Evolutionary conservation across 2,113 vertebrate genomes (phyloP).

Genomic region (Entelurus aequoreus): DNA sequence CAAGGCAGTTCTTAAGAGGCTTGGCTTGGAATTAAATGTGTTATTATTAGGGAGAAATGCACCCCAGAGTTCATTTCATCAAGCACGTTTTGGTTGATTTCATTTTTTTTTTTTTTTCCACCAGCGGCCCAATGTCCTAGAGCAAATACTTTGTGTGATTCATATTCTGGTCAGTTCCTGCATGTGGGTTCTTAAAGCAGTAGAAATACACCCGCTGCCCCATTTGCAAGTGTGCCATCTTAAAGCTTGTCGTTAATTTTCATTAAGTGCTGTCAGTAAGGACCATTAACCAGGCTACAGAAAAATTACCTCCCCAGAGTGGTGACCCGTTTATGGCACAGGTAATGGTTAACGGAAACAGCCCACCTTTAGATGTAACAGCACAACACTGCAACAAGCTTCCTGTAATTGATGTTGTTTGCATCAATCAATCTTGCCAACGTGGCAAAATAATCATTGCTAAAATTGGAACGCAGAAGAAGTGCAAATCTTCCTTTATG

Average conservation of each 20-base stretch:
- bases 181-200: slow-evolving; percentile 15
- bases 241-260: slow-evolving; percentile 69
- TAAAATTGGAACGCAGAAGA: neutral
- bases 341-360: slow-evolving; percentile 70
- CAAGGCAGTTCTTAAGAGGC: slow-evolving; percentile 31
- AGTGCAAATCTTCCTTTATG: neutral
- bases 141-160: neutral
- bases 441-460: neutral
- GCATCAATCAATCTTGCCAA: neutral
- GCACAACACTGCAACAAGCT: slow-evolving; percentile 27
- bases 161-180: neutral
- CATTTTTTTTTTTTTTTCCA: slow-evolving; percentile 13
- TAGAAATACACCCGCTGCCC: slow-evolving; percentile 28
- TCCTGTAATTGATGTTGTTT: slow-evolving; percentile 26
- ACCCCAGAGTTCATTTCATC: slow-evolving; percentile 39
- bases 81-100: slow-evolving; percentile 41
- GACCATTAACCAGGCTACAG: slow-evolving; percentile 70
- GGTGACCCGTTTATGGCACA: slow-evolving; percentile 63
- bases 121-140: slow-evolving; percentile 8
- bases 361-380: slow-evolving; percentile 63
- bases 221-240: slow-evolving; percentile 33
- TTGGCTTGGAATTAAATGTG: slow-evolving; percentile 33
- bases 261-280: slow-evolving; percentile 73
- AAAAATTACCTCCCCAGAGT: slow-evolving; percentile 71
- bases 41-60: slow-evolving; percentile 39